These are phyloP conservation scores for Mobula hypostoma DNA, from an alignment of 2,113 vertebrate species.

Conservation along the genomic window DNA sequence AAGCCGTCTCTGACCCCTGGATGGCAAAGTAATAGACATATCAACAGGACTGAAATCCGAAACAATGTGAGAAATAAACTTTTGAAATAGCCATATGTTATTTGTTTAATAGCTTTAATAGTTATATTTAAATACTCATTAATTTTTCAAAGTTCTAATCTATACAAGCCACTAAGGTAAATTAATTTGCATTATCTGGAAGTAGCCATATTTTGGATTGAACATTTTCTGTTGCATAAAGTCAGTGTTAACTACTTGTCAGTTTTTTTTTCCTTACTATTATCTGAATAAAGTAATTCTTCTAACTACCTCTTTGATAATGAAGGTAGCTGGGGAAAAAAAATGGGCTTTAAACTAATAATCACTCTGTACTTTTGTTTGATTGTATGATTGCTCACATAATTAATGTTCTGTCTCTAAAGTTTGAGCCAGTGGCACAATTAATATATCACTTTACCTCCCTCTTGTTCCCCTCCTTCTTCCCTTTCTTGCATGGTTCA, in stretches of 20 bases:
- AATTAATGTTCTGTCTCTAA: background rate
- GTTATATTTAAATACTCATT: background rate
- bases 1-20: conserved; percentile 77
- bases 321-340: background rate
- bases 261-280: background rate
- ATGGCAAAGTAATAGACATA: conserved; percentile 55
- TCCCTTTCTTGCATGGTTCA: too few relatives aligned
- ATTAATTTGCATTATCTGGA: background rate
- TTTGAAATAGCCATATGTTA: background rate
- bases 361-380: background rate
- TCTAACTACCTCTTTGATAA: background rate
- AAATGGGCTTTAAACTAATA: background rate
- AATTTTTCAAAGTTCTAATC: background rate
- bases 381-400: background rate
- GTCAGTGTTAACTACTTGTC: background rate
- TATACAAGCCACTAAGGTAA: background rate
- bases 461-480: too few relatives aligned
- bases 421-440: background rate
- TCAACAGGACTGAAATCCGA: conserved; percentile 54
- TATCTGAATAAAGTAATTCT: background rate
- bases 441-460: background rate
- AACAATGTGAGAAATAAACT: conserved; percentile 22
- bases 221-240: background rate
- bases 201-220: background rate
- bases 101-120: conserved; percentile 1